These are phyloP conservation scores for Cossypha dichroa DNA, from an alignment of 2,797 vertebrate species.

Conservation along the genomic window DNA sequence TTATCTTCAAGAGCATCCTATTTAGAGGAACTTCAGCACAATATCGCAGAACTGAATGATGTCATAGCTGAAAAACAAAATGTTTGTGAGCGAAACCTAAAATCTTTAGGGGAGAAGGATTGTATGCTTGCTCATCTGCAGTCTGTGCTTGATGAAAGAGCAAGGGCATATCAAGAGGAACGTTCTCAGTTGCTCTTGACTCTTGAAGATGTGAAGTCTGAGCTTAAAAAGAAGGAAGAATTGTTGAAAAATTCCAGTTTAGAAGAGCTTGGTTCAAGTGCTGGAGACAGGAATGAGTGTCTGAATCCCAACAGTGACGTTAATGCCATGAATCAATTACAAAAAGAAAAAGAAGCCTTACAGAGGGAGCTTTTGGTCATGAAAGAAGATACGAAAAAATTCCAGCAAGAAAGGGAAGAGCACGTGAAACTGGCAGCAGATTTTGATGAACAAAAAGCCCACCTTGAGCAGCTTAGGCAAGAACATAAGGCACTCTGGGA, in stretches of 20 bases:
- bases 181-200: conserved; percentile 56
- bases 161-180: conserved; percentile 66
- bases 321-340: conserved; percentile 60
- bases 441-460: conserved; percentile 74
- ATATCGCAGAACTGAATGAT: conserved; percentile 48
- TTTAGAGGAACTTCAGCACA: conserved; percentile 58
- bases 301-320: not conserved
- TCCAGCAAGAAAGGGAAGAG: conserved; percentile 74
- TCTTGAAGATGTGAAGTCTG: conserved; percentile 73
- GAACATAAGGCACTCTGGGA: conserved; percentile 60
- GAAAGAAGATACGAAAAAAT: conserved; percentile 74
- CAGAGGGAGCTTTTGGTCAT: conserved; percentile 81
- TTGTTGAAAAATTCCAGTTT: not conserved
- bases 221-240: conserved; percentile 56
- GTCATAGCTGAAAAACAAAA: conserved; percentile 74
- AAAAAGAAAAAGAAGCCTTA: conserved; percentile 77
- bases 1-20: conserved; percentile 56
- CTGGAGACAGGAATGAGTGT: not conserved
- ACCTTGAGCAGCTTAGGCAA: conserved; percentile 61
- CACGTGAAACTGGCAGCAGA: conserved; percentile 69
- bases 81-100: conserved; percentile 63
- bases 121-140: conserved; percentile 70
- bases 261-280: not conserved
- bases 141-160: conserved; percentile 56
- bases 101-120: conserved; percentile 72